Evolutionary conservation across 2,797 vertebrate species (phyloP).

Genomic region (Micrastur ruficollis): DNA sequence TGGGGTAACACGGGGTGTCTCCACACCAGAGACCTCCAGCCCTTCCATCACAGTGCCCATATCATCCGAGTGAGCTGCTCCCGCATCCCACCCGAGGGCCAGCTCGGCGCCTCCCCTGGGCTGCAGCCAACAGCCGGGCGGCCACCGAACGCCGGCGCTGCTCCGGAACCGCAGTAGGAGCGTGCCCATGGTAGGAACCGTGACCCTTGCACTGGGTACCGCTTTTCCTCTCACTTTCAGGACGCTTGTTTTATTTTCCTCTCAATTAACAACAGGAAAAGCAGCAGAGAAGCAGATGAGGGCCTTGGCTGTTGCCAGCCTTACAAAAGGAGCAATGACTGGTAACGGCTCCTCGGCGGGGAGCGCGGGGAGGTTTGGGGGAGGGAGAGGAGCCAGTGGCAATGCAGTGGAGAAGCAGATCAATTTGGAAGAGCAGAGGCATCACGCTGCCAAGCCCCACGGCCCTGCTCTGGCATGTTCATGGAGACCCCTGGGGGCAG

Average conservation of each 20-base stretch:
- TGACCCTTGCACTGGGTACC: accelerated
- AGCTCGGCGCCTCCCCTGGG: background rate
- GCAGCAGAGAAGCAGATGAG: background rate
- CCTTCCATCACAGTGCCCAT: accelerated
- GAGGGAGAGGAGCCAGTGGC: background rate
- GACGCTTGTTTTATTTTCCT: background rate
- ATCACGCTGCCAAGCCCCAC: accelerated
- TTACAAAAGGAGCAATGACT: background rate
- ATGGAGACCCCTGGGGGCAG: background rate
- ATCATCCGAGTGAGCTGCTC: accelerated
- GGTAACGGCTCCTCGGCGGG: background rate
- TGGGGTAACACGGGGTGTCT: accelerated
- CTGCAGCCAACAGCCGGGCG: accelerated
- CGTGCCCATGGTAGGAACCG: too few relatives aligned
- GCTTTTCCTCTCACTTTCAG: accelerated
- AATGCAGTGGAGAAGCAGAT: accelerated
- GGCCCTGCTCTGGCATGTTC: accelerated
- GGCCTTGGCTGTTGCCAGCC: background rate
- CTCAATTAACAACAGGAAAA: background rate
- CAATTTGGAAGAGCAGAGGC: background rate
- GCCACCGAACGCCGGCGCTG: accelerated
- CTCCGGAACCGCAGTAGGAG: too few relatives aligned
- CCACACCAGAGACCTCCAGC: background rate
- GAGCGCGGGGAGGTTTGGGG: accelerated
- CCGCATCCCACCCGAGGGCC: accelerated